phyloP scores from a whole-genome alignment of 2,888 invertebrate species.

The Loripinus fragilis region DNA sequence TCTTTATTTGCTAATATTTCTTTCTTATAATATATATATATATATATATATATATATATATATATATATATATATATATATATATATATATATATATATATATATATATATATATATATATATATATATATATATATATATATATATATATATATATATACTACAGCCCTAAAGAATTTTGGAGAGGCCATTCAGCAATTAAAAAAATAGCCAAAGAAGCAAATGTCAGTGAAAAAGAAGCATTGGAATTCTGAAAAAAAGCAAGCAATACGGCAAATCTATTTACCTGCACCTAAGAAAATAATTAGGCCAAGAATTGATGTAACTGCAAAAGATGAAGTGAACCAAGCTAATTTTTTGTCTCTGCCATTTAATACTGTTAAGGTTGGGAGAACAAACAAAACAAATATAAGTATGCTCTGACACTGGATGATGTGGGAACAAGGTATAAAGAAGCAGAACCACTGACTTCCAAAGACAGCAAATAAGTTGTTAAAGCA shows the following conservation, averaged over 20 bases:
- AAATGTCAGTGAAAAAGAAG: conserved; percentile 35
- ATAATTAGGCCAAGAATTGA: conserved; percentile 51
- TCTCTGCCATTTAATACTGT: conserved; percentile 49
- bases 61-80: conserved; percentile 39
- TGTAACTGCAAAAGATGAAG: conserved; percentile 39
- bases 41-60: neutral
- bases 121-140: neutral
- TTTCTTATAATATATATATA: too few relatives aligned
- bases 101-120: conserved; percentile 16
- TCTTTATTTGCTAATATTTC: too few relatives aligned
- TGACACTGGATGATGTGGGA: conserved; percentile 43
- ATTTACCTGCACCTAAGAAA: conserved; percentile 43
- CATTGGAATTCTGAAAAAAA: conserved; percentile 33
- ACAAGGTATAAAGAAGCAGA: conserved; percentile 57
- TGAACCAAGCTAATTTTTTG: conserved; percentile 49
- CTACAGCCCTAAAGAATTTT: conserved; percentile 43
- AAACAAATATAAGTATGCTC: conserved; percentile 2
- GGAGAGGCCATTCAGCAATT: conserved; percentile 38
- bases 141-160: conserved; percentile 39
- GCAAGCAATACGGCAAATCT: conserved; percentile 46
- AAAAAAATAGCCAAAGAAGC: conserved; percentile 37
- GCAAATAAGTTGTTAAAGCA: conserved; percentile 48
- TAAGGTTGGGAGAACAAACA: neutral
- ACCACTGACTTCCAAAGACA: conserved; percentile 51
- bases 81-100: conserved; percentile 1